These are phyloP conservation scores for Ostrea denselamellosa DNA, from an alignment of 1,140 invertebrate species.

Conservation along the genomic window DNA sequence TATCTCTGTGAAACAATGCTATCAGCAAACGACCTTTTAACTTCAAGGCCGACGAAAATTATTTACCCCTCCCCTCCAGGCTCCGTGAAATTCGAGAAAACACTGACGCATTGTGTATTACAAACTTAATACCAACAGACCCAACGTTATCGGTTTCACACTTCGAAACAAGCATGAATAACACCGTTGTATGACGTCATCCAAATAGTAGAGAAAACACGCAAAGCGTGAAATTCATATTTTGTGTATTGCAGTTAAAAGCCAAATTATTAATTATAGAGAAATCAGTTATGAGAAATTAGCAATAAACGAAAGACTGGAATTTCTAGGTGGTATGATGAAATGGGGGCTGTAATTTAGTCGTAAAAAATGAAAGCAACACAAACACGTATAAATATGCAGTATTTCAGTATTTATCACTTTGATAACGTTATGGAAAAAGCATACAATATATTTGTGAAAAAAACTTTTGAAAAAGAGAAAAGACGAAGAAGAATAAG, in stretches of 20 bases:
- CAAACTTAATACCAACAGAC: neutral
- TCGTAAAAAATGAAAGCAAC: too few relatives aligned
- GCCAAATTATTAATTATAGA: neutral
- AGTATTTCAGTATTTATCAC: too few relatives aligned
- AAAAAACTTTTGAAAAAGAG: too few relatives aligned
- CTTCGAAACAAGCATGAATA: neutral
- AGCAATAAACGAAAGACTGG: too few relatives aligned
- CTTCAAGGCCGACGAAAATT: neutral
- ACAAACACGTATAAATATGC: too few relatives aligned
- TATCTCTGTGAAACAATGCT: neutral
- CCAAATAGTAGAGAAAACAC: neutral
- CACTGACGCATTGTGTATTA: neutral
- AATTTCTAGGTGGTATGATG: too few relatives aligned
- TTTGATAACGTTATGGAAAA: too few relatives aligned
- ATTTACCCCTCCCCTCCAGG: neutral
- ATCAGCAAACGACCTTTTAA: neutral
- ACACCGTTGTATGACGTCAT: neutral
- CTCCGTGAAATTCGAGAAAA: neutral
- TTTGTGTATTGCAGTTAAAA: conserved; percentile 24
- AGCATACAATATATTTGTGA: too few relatives aligned
- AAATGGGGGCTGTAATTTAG: too few relatives aligned
- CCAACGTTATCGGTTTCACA: conserved; percentile 10
- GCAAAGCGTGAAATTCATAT: neutral
- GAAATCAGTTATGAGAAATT: too few relatives aligned
- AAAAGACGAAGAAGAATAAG: too few relatives aligned